Evolutionary conservation across 2,113 vertebrate species (phyloP).

Genomic region (Rhodinocichla rosea): DNA sequence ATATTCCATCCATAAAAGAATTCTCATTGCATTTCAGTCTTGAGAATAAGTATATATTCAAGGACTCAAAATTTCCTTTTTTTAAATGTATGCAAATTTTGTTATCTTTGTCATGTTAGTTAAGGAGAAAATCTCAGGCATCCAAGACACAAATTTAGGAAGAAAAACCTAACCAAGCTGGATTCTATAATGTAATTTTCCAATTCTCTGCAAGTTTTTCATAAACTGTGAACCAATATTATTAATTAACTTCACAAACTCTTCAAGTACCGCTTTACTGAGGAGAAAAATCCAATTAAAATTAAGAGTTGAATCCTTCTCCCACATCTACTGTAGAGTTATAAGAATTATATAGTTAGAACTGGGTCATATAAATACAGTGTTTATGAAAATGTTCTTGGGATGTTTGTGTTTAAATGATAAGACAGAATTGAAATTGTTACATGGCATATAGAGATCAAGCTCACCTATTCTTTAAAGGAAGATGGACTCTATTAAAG

Average conservation of each 20-base stretch:
- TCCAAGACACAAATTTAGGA: background rate
- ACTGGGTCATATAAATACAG: background rate
- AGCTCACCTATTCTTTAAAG: background rate
- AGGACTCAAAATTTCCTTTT: background rate
- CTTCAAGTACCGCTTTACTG: background rate
- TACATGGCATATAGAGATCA: background rate
- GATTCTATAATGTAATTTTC: background rate
- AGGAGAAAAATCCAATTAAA: conserved; percentile 27
- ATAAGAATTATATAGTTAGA: background rate
- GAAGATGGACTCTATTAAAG: background rate
- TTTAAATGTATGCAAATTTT: background rate
- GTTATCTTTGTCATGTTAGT: background rate
- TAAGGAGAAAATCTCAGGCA: background rate
- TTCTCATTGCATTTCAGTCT: background rate
- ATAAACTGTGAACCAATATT: background rate
- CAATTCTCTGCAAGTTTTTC: background rate
- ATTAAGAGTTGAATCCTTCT: background rate
- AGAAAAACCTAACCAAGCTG: background rate
- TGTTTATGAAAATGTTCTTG: background rate
- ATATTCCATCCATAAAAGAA: background rate
- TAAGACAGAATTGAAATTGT: background rate
- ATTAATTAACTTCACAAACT: conserved; percentile 1
- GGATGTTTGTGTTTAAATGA: background rate
- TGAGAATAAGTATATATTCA: background rate
- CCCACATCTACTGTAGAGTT: background rate